Evolutionary conservation across 2,113 vertebrate genomes (phyloP).

Genomic region (Pan paniscus): DNA sequence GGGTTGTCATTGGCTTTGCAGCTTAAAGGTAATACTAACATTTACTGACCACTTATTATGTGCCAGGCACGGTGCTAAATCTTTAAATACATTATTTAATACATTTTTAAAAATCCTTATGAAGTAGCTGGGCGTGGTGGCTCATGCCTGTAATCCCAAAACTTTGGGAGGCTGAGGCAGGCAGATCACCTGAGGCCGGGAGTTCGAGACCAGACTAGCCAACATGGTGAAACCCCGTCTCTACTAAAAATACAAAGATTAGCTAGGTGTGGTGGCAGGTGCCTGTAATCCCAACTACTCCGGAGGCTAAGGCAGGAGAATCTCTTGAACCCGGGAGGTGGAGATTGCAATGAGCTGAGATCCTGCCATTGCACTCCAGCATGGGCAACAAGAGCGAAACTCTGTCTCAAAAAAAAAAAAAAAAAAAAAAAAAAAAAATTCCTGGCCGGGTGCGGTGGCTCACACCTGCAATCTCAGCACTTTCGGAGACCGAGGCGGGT

Average conservation of each 20-base stretch:
- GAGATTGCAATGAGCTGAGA: not conserved
- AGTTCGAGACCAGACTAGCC: too few relatives aligned
- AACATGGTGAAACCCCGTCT: not conserved
- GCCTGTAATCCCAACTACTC: not conserved
- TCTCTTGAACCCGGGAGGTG: not conserved
- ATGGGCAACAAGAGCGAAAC: not conserved
- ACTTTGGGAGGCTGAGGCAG: not conserved
- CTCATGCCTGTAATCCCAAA: too few relatives aligned
- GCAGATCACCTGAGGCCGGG: not conserved
- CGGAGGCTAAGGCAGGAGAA: not conserved
- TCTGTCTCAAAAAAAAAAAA: not conserved
- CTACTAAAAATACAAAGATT: not conserved
- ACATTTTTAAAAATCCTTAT: not conserved
- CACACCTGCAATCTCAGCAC: not conserved
- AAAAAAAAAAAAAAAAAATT: not conserved
- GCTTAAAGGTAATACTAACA: slow-evolving; percentile 12
- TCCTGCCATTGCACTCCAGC: not conserved
- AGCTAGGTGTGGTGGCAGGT: not conserved
- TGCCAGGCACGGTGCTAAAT: not conserved
- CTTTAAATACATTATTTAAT: not conserved
- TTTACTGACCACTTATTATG: not conserved
- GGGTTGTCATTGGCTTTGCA: not conserved
- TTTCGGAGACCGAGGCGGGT: not conserved
- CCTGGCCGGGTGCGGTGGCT: too few relatives aligned
- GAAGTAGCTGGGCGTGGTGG: too few relatives aligned